phyloP scores from a whole-genome alignment of 2,797 vertebrate species.

The Labroides dimidiatus region DNA sequence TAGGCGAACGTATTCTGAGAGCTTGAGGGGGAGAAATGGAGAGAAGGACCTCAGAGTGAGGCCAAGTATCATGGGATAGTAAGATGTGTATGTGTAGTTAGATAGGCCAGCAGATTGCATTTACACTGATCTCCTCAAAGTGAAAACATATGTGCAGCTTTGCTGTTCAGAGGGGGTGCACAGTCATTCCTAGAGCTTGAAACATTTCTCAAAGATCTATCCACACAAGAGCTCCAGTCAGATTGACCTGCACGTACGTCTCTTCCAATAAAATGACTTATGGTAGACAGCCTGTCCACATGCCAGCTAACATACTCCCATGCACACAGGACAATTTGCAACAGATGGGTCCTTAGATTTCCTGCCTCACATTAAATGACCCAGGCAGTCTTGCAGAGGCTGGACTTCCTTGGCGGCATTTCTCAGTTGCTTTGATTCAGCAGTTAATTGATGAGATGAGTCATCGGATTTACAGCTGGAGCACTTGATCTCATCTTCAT shows the following conservation, averaged over 20 bases:
- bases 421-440: slow-evolving; percentile 14
- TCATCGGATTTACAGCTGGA: slow-evolving; percentile 32
- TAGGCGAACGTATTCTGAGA: slow-evolving; percentile 11
- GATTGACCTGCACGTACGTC: not conserved
- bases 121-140: slow-evolving; percentile 25
- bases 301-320: slow-evolving; percentile 11
- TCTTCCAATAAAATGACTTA: not conserved
- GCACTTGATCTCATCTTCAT: slow-evolving; percentile 41
- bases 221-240: not conserved
- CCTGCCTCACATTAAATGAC: slow-evolving; percentile 22
- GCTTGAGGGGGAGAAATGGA: not conserved
- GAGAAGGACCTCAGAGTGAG: not conserved
- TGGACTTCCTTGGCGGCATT: not conserved
- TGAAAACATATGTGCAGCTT: slow-evolving; percentile 39
- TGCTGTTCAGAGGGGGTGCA: slow-evolving; percentile 9
- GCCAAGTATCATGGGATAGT: slow-evolving; percentile 4
- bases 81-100: slow-evolving; percentile 8
- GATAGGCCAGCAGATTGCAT: slow-evolving; percentile 22
- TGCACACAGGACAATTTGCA: slow-evolving; percentile 17
- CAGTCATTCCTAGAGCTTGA: not conserved
- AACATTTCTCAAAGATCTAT: slow-evolving; percentile 1
- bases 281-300: not conserved
- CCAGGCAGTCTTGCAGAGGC: not conserved
- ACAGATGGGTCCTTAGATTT: slow-evolving; percentile 24
- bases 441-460: slow-evolving; percentile 34